A percentile compares a stretch with the other conserved stretches of the same genome.
Evolutionary conservation across 2,113 vertebrate species (phyloP).

Genomic region (Notarius lentiginosus): DNA sequence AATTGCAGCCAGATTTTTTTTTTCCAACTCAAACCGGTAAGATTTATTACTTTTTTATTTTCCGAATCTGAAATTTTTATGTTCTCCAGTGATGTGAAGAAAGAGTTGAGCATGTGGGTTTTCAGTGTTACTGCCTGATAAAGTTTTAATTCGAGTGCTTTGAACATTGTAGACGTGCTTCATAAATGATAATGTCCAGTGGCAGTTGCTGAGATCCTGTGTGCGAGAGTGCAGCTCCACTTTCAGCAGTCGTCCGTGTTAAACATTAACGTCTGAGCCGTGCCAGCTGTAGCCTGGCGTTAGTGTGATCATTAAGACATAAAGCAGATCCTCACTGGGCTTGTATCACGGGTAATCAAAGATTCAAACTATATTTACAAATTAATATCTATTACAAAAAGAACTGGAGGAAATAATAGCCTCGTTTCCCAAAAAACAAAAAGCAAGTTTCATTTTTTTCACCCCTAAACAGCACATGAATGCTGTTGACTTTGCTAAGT

Average conservation of each 20-base stretch:
- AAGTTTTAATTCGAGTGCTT: slow-evolving; percentile 26
- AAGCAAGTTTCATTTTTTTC: neutral
- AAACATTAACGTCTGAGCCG: neutral
- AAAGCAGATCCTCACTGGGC: neutral
- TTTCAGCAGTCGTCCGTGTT: neutral
- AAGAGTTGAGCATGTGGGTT: slow-evolving; percentile 14
- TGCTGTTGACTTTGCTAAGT: neutral
- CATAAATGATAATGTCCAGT: neutral
- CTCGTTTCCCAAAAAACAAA: neutral
- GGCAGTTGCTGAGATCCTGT: neutral
- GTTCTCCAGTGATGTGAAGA: neutral
- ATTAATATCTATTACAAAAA: neutral
- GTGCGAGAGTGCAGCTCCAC: neutral
- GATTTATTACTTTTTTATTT: neutral
- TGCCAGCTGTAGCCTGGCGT: neutral
- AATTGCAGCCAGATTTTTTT: neutral
- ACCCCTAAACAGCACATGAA: neutral
- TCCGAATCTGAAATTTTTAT: neutral
- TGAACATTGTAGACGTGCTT: slow-evolving; percentile 17
- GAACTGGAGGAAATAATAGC: neutral
- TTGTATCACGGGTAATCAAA: no score
- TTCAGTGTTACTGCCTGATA: neutral
- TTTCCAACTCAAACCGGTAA: slow-evolving; percentile 11
- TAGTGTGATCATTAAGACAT: neutral
- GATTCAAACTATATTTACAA: neutral